Percentiles rank a stretch among this genome's conserved stretches.
These are phyloP conservation scores for Poecilia velifera DNA, from an alignment of 2,797 vertebrate genomes.

Conservation along the genomic window DNA sequence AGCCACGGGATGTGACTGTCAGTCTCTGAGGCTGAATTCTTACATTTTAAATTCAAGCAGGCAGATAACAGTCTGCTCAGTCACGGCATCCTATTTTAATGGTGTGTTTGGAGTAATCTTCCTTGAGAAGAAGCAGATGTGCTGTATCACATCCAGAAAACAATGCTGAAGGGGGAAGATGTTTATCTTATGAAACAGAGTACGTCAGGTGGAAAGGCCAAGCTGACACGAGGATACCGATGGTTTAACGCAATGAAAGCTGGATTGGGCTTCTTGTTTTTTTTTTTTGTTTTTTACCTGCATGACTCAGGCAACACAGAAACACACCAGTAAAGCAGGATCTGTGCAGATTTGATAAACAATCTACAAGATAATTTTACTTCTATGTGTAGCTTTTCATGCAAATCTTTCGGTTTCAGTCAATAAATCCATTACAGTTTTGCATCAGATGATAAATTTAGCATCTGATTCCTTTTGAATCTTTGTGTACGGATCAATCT, in stretches of 20 bases:
- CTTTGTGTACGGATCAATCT: slow-evolving; percentile 15
- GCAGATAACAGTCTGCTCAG: slow-evolving; percentile 4
- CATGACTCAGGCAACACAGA: slow-evolving; percentile 51
- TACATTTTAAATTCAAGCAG: background rate
- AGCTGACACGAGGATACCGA: background rate
- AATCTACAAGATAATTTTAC: too few species aligned
- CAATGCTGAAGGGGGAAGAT: background rate
- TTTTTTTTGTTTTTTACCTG: background rate
- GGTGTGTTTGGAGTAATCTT: background rate
- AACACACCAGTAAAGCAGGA: slow-evolving; percentile 36
- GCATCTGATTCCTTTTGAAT: background rate
- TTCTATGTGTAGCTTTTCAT: background rate
- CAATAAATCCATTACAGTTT: background rate
- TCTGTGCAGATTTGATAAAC: slow-evolving; percentile 11
- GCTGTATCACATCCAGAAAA: slow-evolving; percentile 3
- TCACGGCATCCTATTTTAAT: background rate
- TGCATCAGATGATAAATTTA: background rate
- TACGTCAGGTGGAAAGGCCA: background rate
- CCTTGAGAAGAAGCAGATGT: slow-evolving; percentile 13
- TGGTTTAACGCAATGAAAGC: background rate
- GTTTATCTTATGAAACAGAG: slow-evolving; percentile 10
- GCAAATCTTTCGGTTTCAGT: background rate
- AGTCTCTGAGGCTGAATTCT: background rate
- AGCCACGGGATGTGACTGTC: background rate
- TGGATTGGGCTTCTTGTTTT: background rate